phyloP scores from a whole-genome alignment of 1,140 invertebrate species.

The Lutraria rhynchaena region DNA sequence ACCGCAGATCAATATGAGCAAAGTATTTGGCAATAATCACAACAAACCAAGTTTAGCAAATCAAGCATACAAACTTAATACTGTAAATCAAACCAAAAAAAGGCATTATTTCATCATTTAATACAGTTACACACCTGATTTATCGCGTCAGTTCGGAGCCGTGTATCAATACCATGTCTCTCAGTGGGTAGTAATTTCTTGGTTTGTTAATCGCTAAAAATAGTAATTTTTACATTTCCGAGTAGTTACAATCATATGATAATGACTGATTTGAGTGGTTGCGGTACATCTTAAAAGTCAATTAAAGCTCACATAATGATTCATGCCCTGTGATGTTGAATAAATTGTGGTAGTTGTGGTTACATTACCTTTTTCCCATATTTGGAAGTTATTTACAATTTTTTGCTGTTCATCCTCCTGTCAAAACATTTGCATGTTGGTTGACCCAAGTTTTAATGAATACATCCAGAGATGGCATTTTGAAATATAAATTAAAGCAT shows the following conservation, averaged over 20 bases:
- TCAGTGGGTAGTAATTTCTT: conserved; percentile 10
- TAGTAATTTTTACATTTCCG: conserved; percentile 35
- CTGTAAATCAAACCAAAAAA: conserved; percentile 41
- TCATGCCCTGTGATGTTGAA: background rate
- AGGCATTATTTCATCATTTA: conserved; percentile 53
- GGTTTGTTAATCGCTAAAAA: conserved; percentile 26
- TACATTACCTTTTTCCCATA: too few species aligned
- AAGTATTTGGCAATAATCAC: too few species aligned
- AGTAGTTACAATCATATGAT: conserved; percentile 17
- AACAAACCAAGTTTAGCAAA: background rate
- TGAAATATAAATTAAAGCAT: too few species aligned
- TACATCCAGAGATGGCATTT: too few species aligned
- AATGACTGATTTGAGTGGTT: conserved; percentile 1
- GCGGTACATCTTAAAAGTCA: background rate
- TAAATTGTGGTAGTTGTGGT: too few species aligned
- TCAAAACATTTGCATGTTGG: too few species aligned
- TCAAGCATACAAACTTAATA: conserved; percentile 8
- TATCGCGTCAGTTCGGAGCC: conserved; percentile 49
- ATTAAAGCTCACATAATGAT: conserved; percentile 8
- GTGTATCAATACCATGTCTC: conserved; percentile 7
- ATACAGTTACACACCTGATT: conserved; percentile 46
- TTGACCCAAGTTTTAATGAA: too few species aligned
- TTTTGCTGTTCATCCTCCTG: too few species aligned
- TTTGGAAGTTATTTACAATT: too few species aligned
- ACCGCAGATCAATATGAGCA: background rate